phyloP scores from a whole-genome alignment of 2,113 vertebrate genomes.

The Seriola rivoliana region DNA sequence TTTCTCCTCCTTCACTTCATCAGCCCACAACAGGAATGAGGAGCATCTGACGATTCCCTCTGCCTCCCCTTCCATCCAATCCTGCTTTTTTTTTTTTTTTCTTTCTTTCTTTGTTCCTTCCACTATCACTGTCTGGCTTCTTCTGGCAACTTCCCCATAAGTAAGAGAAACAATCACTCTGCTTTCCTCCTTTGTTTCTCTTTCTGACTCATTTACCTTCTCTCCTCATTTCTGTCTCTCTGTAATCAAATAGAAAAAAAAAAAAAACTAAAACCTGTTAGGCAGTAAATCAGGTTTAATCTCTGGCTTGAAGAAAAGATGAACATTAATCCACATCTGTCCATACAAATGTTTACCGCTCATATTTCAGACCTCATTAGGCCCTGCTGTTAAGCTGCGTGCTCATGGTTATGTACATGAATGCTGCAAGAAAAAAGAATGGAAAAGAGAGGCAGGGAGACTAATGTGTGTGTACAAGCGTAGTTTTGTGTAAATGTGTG shows the following conservation, averaged over 20 bases:
- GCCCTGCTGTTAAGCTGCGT: slow-evolving; percentile 63
- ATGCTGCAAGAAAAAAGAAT: slow-evolving; percentile 23
- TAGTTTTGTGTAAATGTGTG: slow-evolving; percentile 30
- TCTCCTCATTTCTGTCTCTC: slow-evolving; percentile 59
- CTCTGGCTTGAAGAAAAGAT: slow-evolving; percentile 85
- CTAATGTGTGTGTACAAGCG: slow-evolving; percentile 22
- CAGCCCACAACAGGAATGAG: slow-evolving; percentile 71
- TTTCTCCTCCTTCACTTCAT: slow-evolving; percentile 72
- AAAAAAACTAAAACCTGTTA: slow-evolving; percentile 82
- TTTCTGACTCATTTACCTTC: slow-evolving; percentile 48
- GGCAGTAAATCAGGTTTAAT: slow-evolving; percentile 85
- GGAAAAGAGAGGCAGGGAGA: slow-evolving; percentile 6
- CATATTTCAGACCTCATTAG: slow-evolving; percentile 80
- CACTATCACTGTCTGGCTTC: slow-evolving; percentile 74
- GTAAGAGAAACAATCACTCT: slow-evolving; percentile 57
- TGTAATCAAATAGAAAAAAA: slow-evolving; percentile 73
- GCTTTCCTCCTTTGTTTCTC: slow-evolving; percentile 60
- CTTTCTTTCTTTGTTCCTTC: slow-evolving; percentile 70
- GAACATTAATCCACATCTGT: slow-evolving; percentile 88
- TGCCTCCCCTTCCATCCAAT: slow-evolving; percentile 68
- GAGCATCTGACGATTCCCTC: slow-evolving; percentile 77
- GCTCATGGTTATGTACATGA: slow-evolving; percentile 39
- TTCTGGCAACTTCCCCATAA: slow-evolving; percentile 61
- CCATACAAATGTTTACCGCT: slow-evolving; percentile 85
- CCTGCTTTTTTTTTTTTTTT: slow-evolving; percentile 35